Evolutionary conservation across 2,888 invertebrate genomes (phyloP), one percentile per base, ranked within the genome.

Genomic region (Acrobasis repandana): DNA sequence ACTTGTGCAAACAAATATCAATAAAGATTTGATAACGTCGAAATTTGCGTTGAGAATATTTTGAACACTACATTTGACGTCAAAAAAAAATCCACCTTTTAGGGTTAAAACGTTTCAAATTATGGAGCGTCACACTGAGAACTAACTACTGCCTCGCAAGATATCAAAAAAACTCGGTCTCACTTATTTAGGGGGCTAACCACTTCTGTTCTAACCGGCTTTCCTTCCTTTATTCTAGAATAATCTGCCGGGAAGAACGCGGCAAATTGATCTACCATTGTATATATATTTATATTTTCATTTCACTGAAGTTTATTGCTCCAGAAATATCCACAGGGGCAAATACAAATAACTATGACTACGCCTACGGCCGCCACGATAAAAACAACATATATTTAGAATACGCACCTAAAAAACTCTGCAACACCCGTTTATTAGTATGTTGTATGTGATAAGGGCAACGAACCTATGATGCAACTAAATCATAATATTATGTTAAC

Each of bases 361-460:
- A 9, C 50, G 50, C 28, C 50, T n/a, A 50, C 28, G 28, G 14
- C 43, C 0, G 28, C 8, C 14, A 28, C 28, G 11, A n/a, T 50
- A 50, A 50, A 50, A 50, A 50, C 49, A 50, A 50, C 14, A 50
- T 50, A 33, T 50, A 18, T 33, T 50, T 50, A 50, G 50, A 50
- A 50, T 20, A 18, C 18, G 18, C 20, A n/a, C 9, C 50, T 8
- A 50, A 28, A 28, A 28, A 50, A 28, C 9, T 28, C 8, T 50
- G 50, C 28, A 8, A 16, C 18, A 46, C 4, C 4, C 38, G n/a
- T n/a, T n/a, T n/a, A n/a, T n/a, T n/a, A 38, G 1, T 43, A 14
- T 43, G 43, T 43, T 43, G 14, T n/a, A 43, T 10, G n/a, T 43
- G 43, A 43, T 43, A 43, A 43, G 43, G 43, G 43, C 43, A 43